phyloP scores from a whole-genome alignment of 2,797 vertebrate genomes.

The Acrossocheilus wenchowensis region DNA sequence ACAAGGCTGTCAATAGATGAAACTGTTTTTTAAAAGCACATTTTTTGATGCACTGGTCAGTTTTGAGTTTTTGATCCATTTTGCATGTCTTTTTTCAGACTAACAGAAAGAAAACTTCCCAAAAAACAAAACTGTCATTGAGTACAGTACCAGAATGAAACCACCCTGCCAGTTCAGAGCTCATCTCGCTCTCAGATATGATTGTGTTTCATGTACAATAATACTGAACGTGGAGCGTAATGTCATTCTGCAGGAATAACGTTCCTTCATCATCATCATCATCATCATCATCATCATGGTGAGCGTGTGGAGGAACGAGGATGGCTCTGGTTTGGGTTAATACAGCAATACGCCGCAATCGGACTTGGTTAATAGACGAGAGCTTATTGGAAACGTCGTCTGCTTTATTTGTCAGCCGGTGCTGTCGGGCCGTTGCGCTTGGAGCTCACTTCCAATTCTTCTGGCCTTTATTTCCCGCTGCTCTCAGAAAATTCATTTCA shows the following conservation, averaged over 20 bases:
- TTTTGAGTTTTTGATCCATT: too few relatives aligned
- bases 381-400: conserved; percentile 22
- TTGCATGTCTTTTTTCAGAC: too few relatives aligned
- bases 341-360: neutral
- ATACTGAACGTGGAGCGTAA: conserved; percentile 18
- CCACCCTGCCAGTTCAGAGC: neutral
- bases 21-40: too few relatives aligned
- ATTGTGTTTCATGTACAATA: conserved; percentile 55
- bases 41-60: too few relatives aligned
- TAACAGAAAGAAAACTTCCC: too few relatives aligned
- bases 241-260: too few relatives aligned
- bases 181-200: neutral
- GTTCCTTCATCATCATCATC: too few relatives aligned
- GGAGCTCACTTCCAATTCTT: conserved; percentile 40
- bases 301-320: neutral
- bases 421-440: conserved; percentile 45
- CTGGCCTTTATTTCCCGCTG: conserved; percentile 49
- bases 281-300: too few relatives aligned
- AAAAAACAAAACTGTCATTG: too few relatives aligned
- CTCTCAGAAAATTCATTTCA: conserved; percentile 60
- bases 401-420: conserved; percentile 36
- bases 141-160: too few relatives aligned
- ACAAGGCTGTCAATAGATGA: too few relatives aligned
- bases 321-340: neutral
- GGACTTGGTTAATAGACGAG: conserved; percentile 53